Base-by-base conservation (phyloP, 2,797 vertebrate species). In the Caiman crocodilus region DNA sequence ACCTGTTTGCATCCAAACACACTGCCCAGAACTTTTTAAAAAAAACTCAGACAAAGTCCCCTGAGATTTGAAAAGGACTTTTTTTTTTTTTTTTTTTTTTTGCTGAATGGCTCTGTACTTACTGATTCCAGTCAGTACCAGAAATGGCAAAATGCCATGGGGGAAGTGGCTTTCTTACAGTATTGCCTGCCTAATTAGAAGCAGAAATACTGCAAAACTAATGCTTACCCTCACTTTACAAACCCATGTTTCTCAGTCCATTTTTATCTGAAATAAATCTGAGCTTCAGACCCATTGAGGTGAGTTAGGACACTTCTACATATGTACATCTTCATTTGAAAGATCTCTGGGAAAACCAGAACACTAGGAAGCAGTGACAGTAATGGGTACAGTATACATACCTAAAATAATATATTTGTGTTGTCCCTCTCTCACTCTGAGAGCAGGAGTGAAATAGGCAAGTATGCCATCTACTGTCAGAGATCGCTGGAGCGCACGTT, bases 401-500 rank as follows among this genome's bases (percentile, higher is more conserved):
- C 26, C 64, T 69, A 65, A 81, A 58, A 23, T n/a, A 14, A 14
- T 25, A 5, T 7, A 55, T 32, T 67, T 89, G 56, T 94, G 42
- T 25, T n/a, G 35, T 28, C 76, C 76, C 23, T 88, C 16, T 92
- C 60, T 18, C 23, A 16, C 30, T 95, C 21, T 95, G 60, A 75
- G 55, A 76, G 84, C 94, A 99, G 99, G 97, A 99, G 94, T 82
- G 99, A 99, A 97, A 98, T 98, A 83, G 99, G 99, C 87, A 99
- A 99, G 97, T 99, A 99, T 67, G 99, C 98, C 1, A 98, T 99
- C 84, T 99, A 99, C 97, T 99, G 99, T 92, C 99, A 99, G 97
- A 98, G 99, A 83, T 99, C 99, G 1, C 97, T 99, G 94, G 98
- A 99, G 91, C 98, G 99, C 63, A 98, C 99, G 0, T 96, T 99